Percentiles rank a stretch among this genome's conserved stretches.
phyloP scores from a whole-genome alignment of 2,888 invertebrate genomes.

The Halictus ligatus region DNA sequence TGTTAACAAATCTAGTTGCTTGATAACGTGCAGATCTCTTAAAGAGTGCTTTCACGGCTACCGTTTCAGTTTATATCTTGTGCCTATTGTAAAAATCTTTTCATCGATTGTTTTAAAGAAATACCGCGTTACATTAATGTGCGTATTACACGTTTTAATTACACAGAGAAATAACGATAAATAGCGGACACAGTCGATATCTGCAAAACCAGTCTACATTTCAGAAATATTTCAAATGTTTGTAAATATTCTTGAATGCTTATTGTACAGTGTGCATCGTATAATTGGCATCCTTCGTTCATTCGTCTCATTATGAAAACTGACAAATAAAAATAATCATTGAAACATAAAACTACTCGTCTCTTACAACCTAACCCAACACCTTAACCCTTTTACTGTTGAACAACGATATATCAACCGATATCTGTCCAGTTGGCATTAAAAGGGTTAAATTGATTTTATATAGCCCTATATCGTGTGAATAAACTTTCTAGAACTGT shows the following conservation, averaged over 20 bases:
- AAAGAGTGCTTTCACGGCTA: slow-evolving; percentile 6
- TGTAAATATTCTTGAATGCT: slow-evolving; percentile 70
- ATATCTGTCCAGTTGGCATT: background rate
- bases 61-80: slow-evolving; percentile 24
- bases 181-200: slow-evolving; percentile 29
- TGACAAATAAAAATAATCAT: slow-evolving; percentile 59
- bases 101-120: slow-evolving; percentile 14
- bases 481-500: background rate
- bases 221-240: slow-evolving; percentile 46
- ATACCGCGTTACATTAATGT: slow-evolving; percentile 30
- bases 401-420: background rate
- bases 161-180: slow-evolving; percentile 11
- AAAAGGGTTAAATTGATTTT: no score
- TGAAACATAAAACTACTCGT: background rate
- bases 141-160: slow-evolving; percentile 26
- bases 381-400: background rate
- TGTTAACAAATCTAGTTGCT: slow-evolving; percentile 22
- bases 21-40: slow-evolving; percentile 4
- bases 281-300: slow-evolving; percentile 68
- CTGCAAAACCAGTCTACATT: slow-evolving; percentile 35
- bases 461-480: no score
- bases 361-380: background rate
- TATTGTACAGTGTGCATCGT: slow-evolving; percentile 68
- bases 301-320: slow-evolving; percentile 58
- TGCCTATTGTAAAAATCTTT: slow-evolving; percentile 39